Percentiles rank a stretch among this genome's conserved stretches.
phyloP scores from a whole-genome alignment of 2,113 vertebrate genomes.

The Agapornis roseicollis region DNA sequence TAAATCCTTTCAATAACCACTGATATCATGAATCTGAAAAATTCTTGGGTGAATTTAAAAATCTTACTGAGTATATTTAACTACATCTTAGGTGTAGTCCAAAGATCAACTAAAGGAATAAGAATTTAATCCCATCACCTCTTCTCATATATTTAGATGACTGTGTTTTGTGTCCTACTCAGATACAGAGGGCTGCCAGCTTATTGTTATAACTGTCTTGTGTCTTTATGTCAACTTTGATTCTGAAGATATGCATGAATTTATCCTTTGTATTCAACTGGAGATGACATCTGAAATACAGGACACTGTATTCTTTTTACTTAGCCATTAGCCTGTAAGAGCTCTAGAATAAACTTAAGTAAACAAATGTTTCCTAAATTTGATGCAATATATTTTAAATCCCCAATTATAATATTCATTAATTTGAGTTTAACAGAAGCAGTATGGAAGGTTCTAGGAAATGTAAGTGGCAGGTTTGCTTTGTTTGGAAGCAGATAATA shows the following conservation, averaged over 20 bases:
- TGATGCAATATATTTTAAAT: not conserved
- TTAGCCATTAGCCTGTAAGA: not conserved
- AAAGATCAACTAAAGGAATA: not conserved
- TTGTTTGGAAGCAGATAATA: not conserved
- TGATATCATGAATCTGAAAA: not conserved
- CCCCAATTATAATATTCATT: not conserved
- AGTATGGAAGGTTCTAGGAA: not conserved
- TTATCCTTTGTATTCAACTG: not conserved
- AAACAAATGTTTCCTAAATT: not conserved
- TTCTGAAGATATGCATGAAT: not conserved
- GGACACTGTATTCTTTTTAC: not conserved
- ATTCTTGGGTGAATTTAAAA: not conserved
- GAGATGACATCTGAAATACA: not conserved
- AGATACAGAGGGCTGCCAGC: not conserved
- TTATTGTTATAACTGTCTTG: not conserved
- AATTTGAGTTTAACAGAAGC: not conserved
- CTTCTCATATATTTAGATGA: not conserved
- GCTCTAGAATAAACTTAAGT: not conserved
- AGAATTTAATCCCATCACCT: not conserved
- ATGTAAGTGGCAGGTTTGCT: not conserved
- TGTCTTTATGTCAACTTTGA: not conserved
- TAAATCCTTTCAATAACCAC: not conserved
- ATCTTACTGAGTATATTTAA: not conserved
- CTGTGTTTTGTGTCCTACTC: not conserved
- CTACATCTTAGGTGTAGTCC: not conserved